phyloP scores from a whole-genome alignment of 2,113 vertebrate genomes.

The Tautogolabrus adspersus region DNA sequence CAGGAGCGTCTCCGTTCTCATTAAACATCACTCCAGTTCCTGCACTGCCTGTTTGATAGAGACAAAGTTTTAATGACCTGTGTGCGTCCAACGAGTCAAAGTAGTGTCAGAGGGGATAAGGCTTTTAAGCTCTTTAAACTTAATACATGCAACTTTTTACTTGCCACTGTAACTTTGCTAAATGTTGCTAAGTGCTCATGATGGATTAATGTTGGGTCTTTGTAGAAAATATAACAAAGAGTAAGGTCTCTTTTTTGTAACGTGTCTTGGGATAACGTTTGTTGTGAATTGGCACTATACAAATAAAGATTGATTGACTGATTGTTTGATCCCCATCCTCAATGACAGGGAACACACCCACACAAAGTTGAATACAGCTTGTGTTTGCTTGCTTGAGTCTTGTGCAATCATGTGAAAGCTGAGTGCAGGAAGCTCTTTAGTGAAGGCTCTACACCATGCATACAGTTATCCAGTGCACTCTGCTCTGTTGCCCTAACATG shows the following conservation, averaged over 20 bases:
- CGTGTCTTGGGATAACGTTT: too few species aligned
- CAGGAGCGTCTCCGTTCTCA: slow-evolving; percentile 90
- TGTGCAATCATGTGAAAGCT: slow-evolving; percentile 70
- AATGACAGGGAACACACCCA: slow-evolving; percentile 43
- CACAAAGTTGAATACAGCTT: slow-evolving; percentile 50
- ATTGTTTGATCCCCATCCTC: slow-evolving; percentile 2
- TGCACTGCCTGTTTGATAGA: slow-evolving; percentile 77
- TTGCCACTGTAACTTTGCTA: too few species aligned
- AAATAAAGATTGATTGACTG: too few species aligned
- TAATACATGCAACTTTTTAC: not conserved
- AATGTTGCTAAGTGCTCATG: too few species aligned
- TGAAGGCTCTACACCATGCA: slow-evolving; percentile 51
- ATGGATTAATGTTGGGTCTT: too few species aligned
- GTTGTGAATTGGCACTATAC: too few species aligned
- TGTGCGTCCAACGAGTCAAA: not conserved
- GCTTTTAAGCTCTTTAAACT: slow-evolving; percentile 3
- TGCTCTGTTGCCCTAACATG: slow-evolving; percentile 73
- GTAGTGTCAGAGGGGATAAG: not conserved
- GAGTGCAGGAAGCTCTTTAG: slow-evolving; percentile 75
- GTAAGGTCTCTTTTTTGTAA: too few species aligned
- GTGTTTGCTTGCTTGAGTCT: slow-evolving; percentile 54
- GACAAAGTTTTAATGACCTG: slow-evolving; percentile 26
- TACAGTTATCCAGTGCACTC: slow-evolving; percentile 69
- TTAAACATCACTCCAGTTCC: slow-evolving; percentile 91
- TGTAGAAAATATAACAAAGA: too few species aligned